These are phyloP conservation scores for Cricetomys ansorgei DNA, from an alignment of 2,113 vertebrate genomes.

Conservation along the genomic window DNA sequence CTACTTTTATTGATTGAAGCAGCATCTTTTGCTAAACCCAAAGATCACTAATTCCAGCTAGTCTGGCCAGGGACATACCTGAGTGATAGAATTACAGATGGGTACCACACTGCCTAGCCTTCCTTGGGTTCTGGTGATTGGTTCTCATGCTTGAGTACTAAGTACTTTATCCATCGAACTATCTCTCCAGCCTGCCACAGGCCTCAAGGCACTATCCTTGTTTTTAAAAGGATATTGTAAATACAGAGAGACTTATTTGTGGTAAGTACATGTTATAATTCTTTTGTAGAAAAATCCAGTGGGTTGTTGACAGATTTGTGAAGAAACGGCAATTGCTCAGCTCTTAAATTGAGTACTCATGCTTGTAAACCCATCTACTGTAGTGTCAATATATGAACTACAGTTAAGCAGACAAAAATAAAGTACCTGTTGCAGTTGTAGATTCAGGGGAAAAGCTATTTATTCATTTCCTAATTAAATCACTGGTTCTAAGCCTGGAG, in stretches of 20 bases:
- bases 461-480: too few relatives aligned
- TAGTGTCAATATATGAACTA: slow-evolving; percentile 47
- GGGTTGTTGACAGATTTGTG: slow-evolving; percentile 41
- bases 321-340: slow-evolving; percentile 49
- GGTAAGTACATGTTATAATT: slow-evolving; percentile 51
- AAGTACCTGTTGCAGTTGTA: too few relatives aligned
- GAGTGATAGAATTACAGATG: background rate
- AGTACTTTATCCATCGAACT: too few relatives aligned
- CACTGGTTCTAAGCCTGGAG: too few relatives aligned
- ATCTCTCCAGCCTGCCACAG: background rate
- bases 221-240: slow-evolving; percentile 6
- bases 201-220: slow-evolving; percentile 30
- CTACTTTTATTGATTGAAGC: background rate
- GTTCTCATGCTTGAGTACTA: background rate
- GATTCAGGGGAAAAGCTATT: too few relatives aligned
- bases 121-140: background rate
- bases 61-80: background rate
- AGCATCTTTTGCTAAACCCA: background rate
- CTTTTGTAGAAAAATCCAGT: slow-evolving; percentile 21
- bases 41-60: background rate
- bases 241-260: slow-evolving; percentile 29
- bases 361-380: background rate
- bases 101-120: background rate
- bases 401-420: slow-evolving; percentile 29
- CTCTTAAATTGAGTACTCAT: background rate